phyloP scores from a whole-genome alignment of 2,888 invertebrate species.

The Ornithoptera priamus region DNA sequence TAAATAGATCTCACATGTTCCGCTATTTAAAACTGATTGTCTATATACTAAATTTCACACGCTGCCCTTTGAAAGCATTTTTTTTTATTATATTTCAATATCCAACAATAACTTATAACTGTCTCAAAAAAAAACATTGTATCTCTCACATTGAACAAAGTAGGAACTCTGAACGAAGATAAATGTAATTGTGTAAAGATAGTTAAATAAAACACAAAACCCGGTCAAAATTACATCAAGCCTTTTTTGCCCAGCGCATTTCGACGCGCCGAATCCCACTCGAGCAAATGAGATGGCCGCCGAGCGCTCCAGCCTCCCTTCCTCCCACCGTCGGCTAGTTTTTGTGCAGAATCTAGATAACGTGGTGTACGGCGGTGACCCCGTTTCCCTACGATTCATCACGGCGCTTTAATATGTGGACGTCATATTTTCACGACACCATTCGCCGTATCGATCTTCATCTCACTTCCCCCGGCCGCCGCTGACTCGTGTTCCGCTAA shows the following conservation, averaged over 20 bases:
- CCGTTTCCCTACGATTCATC: constrained; percentile 22
- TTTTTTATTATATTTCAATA: too few relatives aligned
- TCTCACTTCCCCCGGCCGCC: too few relatives aligned
- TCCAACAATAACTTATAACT: too few relatives aligned
- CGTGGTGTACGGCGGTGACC: constrained; percentile 17
- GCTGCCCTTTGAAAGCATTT: too few relatives aligned
- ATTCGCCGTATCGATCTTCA: constrained; percentile 6
- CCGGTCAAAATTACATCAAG: constrained; percentile 9
- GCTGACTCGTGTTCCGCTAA: too few relatives aligned
- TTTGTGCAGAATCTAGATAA: constrained; percentile 22
- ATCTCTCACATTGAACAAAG: too few relatives aligned
- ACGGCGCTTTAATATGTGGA: constrained; percentile 22
- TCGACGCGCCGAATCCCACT: constrained; percentile 22
- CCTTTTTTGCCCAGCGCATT: constrained; percentile 14
- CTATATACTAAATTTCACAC: too few relatives aligned
- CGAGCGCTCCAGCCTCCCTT: neutral
- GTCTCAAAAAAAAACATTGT: too few relatives aligned
- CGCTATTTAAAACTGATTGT: too few relatives aligned
- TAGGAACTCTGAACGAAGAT: too few relatives aligned
- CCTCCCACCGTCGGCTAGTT: constrained; percentile 9
- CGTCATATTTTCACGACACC: constrained; percentile 24
- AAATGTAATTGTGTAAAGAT: too few relatives aligned
- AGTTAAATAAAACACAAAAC: neutral
- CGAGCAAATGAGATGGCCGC: constrained; percentile 24
- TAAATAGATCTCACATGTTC: too few relatives aligned